Percentiles rank a stretch among this genome's conserved stretches.
These are phyloP conservation scores for Pipra filicauda DNA, from an alignment of 2,113 vertebrate genomes.

Conservation along the genomic window DNA sequence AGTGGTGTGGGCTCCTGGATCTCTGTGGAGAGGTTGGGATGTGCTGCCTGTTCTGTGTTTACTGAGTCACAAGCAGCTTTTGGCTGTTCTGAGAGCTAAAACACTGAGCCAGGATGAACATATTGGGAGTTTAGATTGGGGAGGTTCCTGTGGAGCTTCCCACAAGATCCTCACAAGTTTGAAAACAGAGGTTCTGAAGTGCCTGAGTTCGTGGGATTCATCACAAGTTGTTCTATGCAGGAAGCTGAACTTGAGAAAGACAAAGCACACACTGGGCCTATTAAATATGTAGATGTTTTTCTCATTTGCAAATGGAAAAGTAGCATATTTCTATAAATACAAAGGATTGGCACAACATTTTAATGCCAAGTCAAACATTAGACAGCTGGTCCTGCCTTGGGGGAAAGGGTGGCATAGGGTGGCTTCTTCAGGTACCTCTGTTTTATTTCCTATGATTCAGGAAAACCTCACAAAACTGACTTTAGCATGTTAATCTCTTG, in stretches of 20 bases:
- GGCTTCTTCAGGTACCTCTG: background rate
- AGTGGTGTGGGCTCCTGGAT: background rate
- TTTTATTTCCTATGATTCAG: background rate
- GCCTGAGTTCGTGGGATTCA: background rate
- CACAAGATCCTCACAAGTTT: background rate
- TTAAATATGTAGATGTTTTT: background rate
- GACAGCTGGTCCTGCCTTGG: background rate
- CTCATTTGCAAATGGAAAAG: background rate
- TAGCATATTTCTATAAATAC: background rate
- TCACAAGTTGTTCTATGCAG: accelerated
- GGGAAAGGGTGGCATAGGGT: background rate
- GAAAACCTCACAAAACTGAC: background rate
- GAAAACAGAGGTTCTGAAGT: background rate
- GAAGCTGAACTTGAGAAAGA: background rate
- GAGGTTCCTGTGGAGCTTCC: background rate
- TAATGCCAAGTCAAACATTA: background rate
- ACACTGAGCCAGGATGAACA: background rate
- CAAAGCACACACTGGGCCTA: background rate
- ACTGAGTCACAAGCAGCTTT: background rate
- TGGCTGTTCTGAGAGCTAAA: background rate
- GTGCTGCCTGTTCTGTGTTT: background rate
- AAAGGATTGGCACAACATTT: background rate
- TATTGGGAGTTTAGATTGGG: background rate
- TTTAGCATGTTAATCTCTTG: background rate
- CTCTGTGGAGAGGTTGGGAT: accelerated